Conservation (phyloP, 1,140 invertebrate species). For the Euschistus heros region DNA sequence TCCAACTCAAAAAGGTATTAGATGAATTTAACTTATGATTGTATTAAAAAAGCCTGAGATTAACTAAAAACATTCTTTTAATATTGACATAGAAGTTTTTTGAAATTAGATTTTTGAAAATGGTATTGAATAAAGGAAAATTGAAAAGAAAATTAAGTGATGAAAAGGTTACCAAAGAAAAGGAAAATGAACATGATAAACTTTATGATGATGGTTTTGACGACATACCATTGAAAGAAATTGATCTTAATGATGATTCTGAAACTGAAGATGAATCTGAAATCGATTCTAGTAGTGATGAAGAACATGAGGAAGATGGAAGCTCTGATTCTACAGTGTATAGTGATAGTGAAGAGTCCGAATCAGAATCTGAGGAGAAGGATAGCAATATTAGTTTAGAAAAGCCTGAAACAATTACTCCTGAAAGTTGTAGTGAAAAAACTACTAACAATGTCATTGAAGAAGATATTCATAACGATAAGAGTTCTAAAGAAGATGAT, state of each 20-base stretch:
- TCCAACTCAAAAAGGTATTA: too few species aligned
- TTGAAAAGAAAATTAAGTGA: too few species aligned
- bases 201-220: too few species aligned
- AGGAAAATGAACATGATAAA: too few species aligned
- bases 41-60: too few species aligned
- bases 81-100: too few species aligned
- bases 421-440: conserved; percentile 15
- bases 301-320: neutral
- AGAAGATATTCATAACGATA: conserved; percentile 18
- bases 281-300: conserved; percentile 19
- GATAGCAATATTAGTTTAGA: conserved; percentile 29
- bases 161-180: too few species aligned
- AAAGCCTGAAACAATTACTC: conserved; percentile 17
- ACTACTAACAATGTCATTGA: neutral
- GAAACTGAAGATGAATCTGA: conserved; percentile 24
- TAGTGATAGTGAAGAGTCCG: conserved; percentile 22
- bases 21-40: too few species aligned
- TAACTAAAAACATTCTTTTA: too few species aligned
- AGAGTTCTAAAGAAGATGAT: conserved; percentile 29
- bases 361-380: conserved; percentile 32
- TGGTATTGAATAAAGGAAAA: too few species aligned
- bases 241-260: conserved; percentile 22
- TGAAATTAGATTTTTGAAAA: too few species aligned
- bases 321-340: neutral
- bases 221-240: conserved; percentile 9